Base-by-base conservation (phyloP, 2,797 vertebrate species). In the Fistularia tabacaria region DNA sequence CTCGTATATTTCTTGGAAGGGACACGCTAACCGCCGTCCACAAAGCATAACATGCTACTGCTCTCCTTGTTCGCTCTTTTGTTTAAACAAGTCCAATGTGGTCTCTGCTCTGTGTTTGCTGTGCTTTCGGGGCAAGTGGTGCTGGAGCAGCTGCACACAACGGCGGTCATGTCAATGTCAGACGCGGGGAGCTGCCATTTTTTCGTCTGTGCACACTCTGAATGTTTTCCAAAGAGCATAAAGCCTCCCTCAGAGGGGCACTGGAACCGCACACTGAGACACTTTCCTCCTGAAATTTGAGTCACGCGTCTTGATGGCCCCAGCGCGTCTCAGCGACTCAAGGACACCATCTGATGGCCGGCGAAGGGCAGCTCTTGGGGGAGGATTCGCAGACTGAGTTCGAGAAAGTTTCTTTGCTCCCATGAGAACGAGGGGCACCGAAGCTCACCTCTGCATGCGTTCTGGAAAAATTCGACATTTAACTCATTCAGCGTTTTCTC, bases 281-380 rank as follows among this genome's bases (percentile, higher is more conserved):
- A 46, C 66, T 80, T 82, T 80, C 55, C 65, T 73, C 53, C 54
- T 74, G 62, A 80, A 86, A 77, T 52, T 49, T 65, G 73, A 81
- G 66, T 82, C 46, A 73, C 47, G 61, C 57, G 49, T 66, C 64
- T 67, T 49, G 49, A 39, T 9, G 15, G 60, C 48, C 51, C n/a
- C 12, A 12, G 51, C n/a, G 7, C 4, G 60, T 55, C 49, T 15
- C 15, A 15, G 68, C 50, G 73, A 81, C 77, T 73, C 78, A 54
- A 82, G 69, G 77, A 49, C 75, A 49, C 90, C 90, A 88, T 73
- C 91, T 90, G 69, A 77, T 88, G 91, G 83, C 62, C 0, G 1
- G 3, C 6, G 14, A 38, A 14, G 7, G 10, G 25, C 25, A 25
- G 25, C 5, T 25, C 25, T 25, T 25, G 25, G 25, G 25, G 25